Evolutionary conservation across 1,140 invertebrate species (phyloP), one percentile per base, ranked within the genome.

Genomic region (Oncopodura yosiiana): DNA sequence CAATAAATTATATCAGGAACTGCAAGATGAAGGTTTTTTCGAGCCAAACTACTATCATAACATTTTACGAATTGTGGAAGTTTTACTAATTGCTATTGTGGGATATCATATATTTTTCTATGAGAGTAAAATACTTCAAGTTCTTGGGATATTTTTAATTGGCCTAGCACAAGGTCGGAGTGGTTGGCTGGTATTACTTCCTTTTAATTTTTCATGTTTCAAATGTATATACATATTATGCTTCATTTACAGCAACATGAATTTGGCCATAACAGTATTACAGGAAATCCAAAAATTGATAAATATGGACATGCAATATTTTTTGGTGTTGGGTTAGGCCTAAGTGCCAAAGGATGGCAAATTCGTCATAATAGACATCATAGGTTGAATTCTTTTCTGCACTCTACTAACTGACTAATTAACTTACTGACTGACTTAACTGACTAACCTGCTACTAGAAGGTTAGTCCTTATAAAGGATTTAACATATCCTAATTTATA

Each of bases 1-100:
- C 24, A 62, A 49, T 18, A 56, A 62, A 26, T 29, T 62, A 4
- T 62, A 62, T 39, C 36, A 56, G 30, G 56, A 62, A 34, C 30
- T 62, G 32, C 49, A 62, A 23, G 56, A 56, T 16, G 61, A 62
- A 38, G 61, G 61, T 19, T 37, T 53, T 29, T 62, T 62, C 39
- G 38, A 41, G 8, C 50, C 61, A 8, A 49, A 53, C 1, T 56
- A 53, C 34, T 30, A 26, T 48, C 57, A 62, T 39, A 41, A 53
- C 27, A 12, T 53, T 26, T 36, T 36, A 4, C 39, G 61, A 14
- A 3, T 59, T 26, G 18, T 36, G 29, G 61, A 62, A 49, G 12
- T 62, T 6, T 3, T 56, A 19, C 26, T 27, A 14, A 41, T 62
- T 11, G 45, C 5, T 1, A 37, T 18, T 16, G 9, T 55, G 19